phyloP scores from a whole-genome alignment of 2,113 vertebrate genomes.

The Ifrita kowaldi region DNA sequence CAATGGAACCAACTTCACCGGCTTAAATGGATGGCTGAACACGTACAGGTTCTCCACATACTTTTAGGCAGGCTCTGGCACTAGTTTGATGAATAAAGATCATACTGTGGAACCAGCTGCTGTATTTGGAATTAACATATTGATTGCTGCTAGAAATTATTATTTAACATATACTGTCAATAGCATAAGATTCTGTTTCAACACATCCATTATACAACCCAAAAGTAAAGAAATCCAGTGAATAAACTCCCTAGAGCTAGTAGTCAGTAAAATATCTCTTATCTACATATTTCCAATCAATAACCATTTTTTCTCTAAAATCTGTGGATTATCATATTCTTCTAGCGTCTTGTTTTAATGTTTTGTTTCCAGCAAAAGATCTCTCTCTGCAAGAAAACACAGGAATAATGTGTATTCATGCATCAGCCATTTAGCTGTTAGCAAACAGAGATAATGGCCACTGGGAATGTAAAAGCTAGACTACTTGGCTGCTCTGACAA shows the following conservation, averaged over 20 bases:
- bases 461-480: conserved; percentile 41
- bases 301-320: background rate
- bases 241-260: background rate
- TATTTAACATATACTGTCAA: background rate
- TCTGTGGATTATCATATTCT: background rate
- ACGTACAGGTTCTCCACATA: background rate
- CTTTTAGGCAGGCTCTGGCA: background rate
- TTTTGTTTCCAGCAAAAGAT: background rate
- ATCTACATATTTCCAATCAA: background rate
- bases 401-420: conserved; percentile 21
- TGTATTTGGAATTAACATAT: background rate
- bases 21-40: background rate
- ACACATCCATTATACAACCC: background rate
- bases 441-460: conserved; percentile 61
- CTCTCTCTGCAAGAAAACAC: conserved; percentile 18
- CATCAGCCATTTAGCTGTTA: conserved; percentile 49
- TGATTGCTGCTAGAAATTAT: background rate
- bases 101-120: background rate
- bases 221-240: background rate
- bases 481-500: conserved; percentile 57
- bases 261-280: background rate
- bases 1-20: background rate
- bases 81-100: background rate
- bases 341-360: background rate
- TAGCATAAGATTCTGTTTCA: background rate